phyloP scores from a whole-genome alignment of 2,113 vertebrate genomes.

The Lepus europaeus region DNA sequence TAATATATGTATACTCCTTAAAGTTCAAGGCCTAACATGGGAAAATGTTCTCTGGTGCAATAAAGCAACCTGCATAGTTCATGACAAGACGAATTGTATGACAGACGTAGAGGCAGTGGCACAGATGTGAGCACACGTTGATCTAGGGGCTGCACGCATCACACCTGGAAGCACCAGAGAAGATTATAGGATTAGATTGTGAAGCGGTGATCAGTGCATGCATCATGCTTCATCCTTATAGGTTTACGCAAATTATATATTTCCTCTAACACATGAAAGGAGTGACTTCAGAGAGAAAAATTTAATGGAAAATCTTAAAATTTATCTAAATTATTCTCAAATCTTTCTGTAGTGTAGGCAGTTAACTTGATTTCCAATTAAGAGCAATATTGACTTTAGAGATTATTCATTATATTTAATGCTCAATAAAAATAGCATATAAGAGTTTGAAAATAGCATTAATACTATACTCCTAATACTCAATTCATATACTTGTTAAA shows the following conservation, averaged over 20 bases:
- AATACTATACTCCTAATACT: background rate
- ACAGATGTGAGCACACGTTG: conserved; percentile 55
- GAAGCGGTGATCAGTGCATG: background rate
- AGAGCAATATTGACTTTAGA: conserved; percentile 9
- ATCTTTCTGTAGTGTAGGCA: background rate
- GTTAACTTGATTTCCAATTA: conserved; percentile 12
- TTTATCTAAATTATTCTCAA: background rate
- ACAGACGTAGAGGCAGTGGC: conserved; percentile 66
- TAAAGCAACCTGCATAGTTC: conserved; percentile 67
- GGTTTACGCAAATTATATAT: background rate
- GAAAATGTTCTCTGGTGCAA: conserved; percentile 64
- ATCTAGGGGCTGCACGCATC: background rate
- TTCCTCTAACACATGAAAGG: background rate
- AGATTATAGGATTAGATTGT: background rate
- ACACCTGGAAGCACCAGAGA: background rate
- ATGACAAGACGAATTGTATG: conserved; percentile 68
- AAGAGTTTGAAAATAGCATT: background rate
- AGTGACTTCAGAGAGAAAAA: conserved; percentile 18
- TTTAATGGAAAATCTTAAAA: background rate
- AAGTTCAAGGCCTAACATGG: conserved; percentile 72
- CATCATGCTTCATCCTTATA: background rate
- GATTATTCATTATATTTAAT: conserved; percentile 7
- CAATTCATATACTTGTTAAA: background rate
- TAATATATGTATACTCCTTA: conserved; percentile 60
- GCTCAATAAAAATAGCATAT: conserved; percentile 41